Percentiles rank a stretch among this genome's conserved stretches.
Conservation (phyloP, 2,797 vertebrate genomes). For the Melanotaenia parkinsoni region DNA sequence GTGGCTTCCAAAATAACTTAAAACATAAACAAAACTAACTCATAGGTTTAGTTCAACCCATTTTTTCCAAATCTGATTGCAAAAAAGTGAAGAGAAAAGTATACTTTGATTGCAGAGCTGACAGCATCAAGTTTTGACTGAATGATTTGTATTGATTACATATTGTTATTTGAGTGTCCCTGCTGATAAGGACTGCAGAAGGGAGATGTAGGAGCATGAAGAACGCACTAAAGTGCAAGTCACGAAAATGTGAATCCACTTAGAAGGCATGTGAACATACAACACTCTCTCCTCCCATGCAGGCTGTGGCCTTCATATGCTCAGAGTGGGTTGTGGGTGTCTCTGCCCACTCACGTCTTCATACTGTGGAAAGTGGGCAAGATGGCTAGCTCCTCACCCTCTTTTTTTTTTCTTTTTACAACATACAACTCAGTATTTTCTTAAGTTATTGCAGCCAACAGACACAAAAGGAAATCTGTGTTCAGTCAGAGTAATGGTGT, state of each 20-base stretch:
- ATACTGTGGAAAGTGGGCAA: slow-evolving; percentile 31
- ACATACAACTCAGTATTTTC: slow-evolving; percentile 29
- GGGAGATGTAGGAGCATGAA: slow-evolving; percentile 34
- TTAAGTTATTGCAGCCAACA: slow-evolving; percentile 14
- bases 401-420: slow-evolving; percentile 24
- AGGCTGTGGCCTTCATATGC: slow-evolving; percentile 44
- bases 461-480: slow-evolving; percentile 7
- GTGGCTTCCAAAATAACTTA: slow-evolving; percentile 62
- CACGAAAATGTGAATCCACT: slow-evolving; percentile 44
- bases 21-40: slow-evolving; percentile 21
- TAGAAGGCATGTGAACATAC: slow-evolving; percentile 32
- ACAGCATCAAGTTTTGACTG: slow-evolving; percentile 58
- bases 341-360: slow-evolving; percentile 34
- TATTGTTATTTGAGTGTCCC: slow-evolving; percentile 7
- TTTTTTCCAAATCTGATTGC: not conserved
- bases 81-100: slow-evolving; percentile 46
- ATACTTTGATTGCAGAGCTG: slow-evolving; percentile 43
- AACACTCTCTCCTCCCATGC: slow-evolving; percentile 18
- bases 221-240: slow-evolving; percentile 33
- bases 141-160: slow-evolving; percentile 22
- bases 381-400: slow-evolving; percentile 25
- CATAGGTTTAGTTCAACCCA: slow-evolving; percentile 15
- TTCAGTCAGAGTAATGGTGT: slow-evolving; percentile 15
- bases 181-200: slow-evolving; percentile 26
- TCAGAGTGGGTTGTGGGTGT: slow-evolving; percentile 24